A percentile compares a stretch with the other conserved stretches of the same genome.
Conservation (phyloP, 2,113 vertebrate species). For the Pelodiscus sinensis region DNA sequence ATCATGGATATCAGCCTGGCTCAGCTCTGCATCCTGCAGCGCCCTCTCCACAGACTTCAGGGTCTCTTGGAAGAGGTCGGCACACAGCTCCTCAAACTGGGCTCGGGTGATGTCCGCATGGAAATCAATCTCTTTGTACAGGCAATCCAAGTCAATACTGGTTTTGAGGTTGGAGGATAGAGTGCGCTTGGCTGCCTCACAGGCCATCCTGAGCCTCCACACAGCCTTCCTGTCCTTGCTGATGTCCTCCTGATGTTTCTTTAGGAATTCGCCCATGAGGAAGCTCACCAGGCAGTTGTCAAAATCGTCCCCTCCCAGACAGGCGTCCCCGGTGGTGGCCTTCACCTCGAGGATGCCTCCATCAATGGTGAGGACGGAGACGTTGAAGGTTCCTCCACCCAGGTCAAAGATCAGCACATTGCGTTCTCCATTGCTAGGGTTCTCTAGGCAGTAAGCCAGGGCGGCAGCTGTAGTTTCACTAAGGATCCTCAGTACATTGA, state of each 20-base stretch:
- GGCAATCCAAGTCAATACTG: not conserved
- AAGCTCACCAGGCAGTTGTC: not conserved
- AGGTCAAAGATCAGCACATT: not conserved
- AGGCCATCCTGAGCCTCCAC: constrained; percentile 3
- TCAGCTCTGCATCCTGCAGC: constrained; percentile 13
- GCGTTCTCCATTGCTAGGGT: not conserved
- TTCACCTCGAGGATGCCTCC: not conserved
- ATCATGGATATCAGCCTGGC: constrained; percentile 1
- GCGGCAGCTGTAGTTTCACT: constrained; percentile 34
- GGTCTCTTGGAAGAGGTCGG: not conserved
- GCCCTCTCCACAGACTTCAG: constrained; percentile 20
- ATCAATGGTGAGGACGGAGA: not conserved
- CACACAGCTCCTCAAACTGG: not conserved
- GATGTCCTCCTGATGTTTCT: constrained; percentile 9
- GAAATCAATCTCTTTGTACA: not conserved
- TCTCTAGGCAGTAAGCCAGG: not conserved
- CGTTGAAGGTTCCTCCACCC: not conserved
- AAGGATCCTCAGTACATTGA: constrained; percentile 85
- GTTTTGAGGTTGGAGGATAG: constrained; percentile 13
- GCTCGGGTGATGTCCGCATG: not conserved
- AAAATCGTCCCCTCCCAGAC: not conserved
- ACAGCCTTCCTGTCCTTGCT: not conserved
- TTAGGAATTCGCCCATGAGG: not conserved
- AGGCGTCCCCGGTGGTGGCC: not conserved
- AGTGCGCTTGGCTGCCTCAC: not conserved